phyloP scores from a whole-genome alignment of 2,888 invertebrate genomes.

The Siphlonurus alternatus region DNA sequence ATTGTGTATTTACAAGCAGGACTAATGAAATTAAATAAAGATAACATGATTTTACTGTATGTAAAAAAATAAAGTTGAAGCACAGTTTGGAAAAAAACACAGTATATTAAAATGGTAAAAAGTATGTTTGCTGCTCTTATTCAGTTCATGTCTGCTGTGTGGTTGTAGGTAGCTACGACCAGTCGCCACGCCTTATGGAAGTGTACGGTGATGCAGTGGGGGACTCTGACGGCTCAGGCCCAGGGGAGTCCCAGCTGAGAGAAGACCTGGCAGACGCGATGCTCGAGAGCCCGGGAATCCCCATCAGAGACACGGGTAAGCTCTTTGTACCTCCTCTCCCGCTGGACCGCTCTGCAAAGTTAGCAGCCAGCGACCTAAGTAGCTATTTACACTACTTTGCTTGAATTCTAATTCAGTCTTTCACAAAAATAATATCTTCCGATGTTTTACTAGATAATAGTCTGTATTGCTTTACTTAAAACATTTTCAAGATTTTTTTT shows the following conservation, averaged over 20 bases:
- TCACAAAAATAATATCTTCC: no score
- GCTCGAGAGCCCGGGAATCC: slow-evolving; percentile 55
- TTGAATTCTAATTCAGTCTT: no score
- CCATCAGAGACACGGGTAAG: slow-evolving; percentile 28
- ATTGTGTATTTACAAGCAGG: neutral
- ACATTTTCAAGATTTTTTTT: no score
- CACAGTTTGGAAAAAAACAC: no score
- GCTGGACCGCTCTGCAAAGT: no score
- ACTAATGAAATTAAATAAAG: neutral
- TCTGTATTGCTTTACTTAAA: no score
- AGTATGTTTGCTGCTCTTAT: no score
- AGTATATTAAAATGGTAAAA: no score
- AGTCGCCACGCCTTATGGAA: slow-evolving; percentile 68
- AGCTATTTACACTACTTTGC: no score
- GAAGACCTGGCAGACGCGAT: slow-evolving; percentile 91
- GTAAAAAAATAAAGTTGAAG: no score
- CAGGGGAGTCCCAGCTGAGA: slow-evolving; percentile 62
- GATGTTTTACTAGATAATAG: no score
- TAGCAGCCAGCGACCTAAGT: neutral
- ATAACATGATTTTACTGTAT: neutral
- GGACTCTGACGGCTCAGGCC: slow-evolving; percentile 26
- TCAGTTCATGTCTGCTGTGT: no score
- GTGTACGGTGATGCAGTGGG: slow-evolving; percentile 40
- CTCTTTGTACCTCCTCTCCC: neutral
- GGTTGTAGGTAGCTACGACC: slow-evolving; percentile 76